Base-by-base conservation (phyloP, 2,888 invertebrate genomes). In the Temnothorax rugatulus region DNA sequence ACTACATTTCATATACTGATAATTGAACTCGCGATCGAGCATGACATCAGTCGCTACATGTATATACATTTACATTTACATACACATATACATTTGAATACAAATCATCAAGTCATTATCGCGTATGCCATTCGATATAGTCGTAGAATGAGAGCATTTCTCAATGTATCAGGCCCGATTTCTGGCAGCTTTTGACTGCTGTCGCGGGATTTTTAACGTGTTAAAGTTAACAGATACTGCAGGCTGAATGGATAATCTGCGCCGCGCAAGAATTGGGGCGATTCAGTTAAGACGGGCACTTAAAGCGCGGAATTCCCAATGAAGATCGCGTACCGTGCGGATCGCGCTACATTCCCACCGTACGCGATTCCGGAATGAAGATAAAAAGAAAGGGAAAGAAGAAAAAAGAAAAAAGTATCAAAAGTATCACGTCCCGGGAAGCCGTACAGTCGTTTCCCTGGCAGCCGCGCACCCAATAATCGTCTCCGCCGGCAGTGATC, bases 391-490 rank as follows among this genome's bases (percentile, higher is more conserved):
- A 50, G 38, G 21, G 4, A 29, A 29, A 29, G 29, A 29, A 29
- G 4, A 29, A 29, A 29, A 29, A 29, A 29, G 29, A 9, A 8
- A 29, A n/a, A 73, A 61, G 52, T 4, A 47, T 47, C 25, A 38
- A 29, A 29, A 29, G 29, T 29, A 29, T 29, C 4, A 21, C 25
- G 15, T 61, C n/a, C 61, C 38, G 73, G 15, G 50, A 52, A 44
- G 41, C 38, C 52, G 64, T 47, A 29, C 68, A 38, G 44, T 71
- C 71, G 82, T 74, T 81, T 81, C 59, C 59, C 47, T 13, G 63
- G 50, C 44, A 82, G 73, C 68, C 66, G 82, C 41, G 75, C 59
- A 64, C 75, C 87, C 86, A 87, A 90, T 90, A 88, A 89, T 89
- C 87, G 88, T 86, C 76, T 9, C 41, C 57, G 63, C 66, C 47